These are phyloP conservation scores for Drosophila setifemur DNA, from an alignment of 1,140 invertebrate genomes.

Conservation along the genomic window DNA sequence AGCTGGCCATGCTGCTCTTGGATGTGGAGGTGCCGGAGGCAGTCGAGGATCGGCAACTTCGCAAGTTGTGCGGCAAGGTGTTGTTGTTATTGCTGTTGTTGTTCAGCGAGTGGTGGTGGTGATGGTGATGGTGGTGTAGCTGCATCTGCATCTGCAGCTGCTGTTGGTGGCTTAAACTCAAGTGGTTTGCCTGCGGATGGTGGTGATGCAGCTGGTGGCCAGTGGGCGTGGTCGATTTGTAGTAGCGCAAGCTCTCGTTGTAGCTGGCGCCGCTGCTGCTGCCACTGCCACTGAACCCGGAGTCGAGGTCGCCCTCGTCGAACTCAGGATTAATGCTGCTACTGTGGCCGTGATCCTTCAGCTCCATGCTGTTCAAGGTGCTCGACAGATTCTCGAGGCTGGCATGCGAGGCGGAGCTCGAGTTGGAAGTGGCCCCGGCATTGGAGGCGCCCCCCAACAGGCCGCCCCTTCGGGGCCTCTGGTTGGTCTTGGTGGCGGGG, in stretches of 20 bases:
- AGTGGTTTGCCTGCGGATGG: constrained; percentile 14
- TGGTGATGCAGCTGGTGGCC: constrained; percentile 36
- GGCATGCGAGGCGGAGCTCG: constrained; percentile 65
- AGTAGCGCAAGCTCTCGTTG: constrained; percentile 85
- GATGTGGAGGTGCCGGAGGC: constrained; percentile 75
- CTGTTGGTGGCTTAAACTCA: constrained; percentile 14
- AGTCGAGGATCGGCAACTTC: constrained; percentile 74
- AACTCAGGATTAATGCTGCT: constrained; percentile 86
- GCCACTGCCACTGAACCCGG: constrained; percentile 89
- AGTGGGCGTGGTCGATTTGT: constrained; percentile 72
- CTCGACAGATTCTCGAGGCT: constrained; percentile 86
- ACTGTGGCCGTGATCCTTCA: constrained; percentile 86
- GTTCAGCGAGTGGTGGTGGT: constrained; percentile 31
- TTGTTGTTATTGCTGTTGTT: constrained; percentile 60
- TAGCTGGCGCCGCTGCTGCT: constrained; percentile 90
- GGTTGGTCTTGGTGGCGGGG: constrained; percentile 58
- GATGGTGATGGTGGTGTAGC: constrained; percentile 14
- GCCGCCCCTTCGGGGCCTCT: constrained; percentile 62
- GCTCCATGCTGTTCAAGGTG: constrained; percentile 84
- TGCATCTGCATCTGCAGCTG: constrained; percentile 13
- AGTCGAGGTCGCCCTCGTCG: constrained; percentile 89
- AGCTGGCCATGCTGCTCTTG: constrained; percentile 79
- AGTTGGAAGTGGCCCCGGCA: constrained; percentile 35
- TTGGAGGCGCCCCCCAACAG: constrained; percentile 62
- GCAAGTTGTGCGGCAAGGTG: constrained; percentile 70